Conservation (phyloP, 2,797 vertebrate species). For the Thalassophryne amazonica region DNA sequence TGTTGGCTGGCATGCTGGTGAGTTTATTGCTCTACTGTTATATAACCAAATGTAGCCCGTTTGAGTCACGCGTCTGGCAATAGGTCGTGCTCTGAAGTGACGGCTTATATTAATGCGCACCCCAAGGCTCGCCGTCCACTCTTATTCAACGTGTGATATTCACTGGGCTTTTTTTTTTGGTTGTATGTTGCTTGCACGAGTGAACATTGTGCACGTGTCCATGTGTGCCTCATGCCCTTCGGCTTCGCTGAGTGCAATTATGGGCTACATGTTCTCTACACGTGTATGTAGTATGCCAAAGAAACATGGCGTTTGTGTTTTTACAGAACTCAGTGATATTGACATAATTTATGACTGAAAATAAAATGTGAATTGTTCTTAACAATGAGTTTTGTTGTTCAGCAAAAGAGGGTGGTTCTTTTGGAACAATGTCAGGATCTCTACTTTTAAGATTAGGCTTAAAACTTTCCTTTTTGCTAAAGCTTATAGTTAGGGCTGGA, state of each 20-base stretch:
- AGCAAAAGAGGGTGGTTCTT: too few relatives aligned
- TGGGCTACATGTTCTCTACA: slow-evolving; percentile 28
- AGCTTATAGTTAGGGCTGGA: too few relatives aligned
- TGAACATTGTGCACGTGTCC: slow-evolving; percentile 52
- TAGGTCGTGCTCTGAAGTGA: slow-evolving; percentile 62
- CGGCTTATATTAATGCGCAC: slow-evolving; percentile 63
- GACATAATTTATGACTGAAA: too few relatives aligned
- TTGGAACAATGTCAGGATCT: too few relatives aligned
- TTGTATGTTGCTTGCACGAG: slow-evolving; percentile 28
- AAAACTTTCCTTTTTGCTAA: too few relatives aligned
- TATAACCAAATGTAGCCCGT: slow-evolving; percentile 64
- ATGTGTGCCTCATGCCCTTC: slow-evolving; percentile 56
- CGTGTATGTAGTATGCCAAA: slow-evolving; percentile 14
- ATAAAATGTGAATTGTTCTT: too few relatives aligned
- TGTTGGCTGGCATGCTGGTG: slow-evolving; percentile 56
- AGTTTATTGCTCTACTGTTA: slow-evolving; percentile 44
- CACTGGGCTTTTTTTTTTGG: background rate
- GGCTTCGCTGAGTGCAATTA: slow-evolving; percentile 38
- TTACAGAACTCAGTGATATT: too few relatives aligned
- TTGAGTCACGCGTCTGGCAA: slow-evolving; percentile 64
- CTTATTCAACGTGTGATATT: slow-evolving; percentile 45
- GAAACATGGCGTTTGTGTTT: background rate
- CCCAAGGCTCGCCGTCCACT: slow-evolving; percentile 55
- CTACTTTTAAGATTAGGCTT: too few relatives aligned
- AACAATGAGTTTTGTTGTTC: too few relatives aligned